These are phyloP conservation scores for Megaceryle maxima DNA, from an alignment of 2,113 vertebrate species.

Conservation along the genomic window DNA sequence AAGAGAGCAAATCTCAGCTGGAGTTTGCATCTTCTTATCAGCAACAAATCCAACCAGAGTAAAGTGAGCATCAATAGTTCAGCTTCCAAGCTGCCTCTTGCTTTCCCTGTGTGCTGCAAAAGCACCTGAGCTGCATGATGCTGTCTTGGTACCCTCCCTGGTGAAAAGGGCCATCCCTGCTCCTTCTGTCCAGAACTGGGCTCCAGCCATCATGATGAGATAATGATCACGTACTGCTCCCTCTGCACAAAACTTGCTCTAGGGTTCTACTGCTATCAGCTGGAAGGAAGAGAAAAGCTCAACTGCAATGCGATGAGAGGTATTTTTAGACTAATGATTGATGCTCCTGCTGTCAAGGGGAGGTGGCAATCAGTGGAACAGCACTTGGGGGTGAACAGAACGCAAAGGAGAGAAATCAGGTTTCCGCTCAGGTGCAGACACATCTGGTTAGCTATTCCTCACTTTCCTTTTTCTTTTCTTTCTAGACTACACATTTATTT, in stretches of 20 bases:
- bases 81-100: neutral
- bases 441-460: neutral
- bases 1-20: neutral
- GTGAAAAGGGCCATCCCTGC: neutral
- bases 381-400: neutral
- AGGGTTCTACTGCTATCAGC: neutral
- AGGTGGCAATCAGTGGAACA: constrained; percentile 21
- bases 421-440: neutral
- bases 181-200: neutral
- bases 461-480: neutral
- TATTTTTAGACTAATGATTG: neutral
- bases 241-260: neutral
- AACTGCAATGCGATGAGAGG: neutral
- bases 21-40: neutral
- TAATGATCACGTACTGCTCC: fast-evolving
- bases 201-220: neutral
- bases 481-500: neutral
- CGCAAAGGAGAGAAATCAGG: neutral
- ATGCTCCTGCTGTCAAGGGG: neutral
- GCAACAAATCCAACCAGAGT: neutral
- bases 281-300: neutral
- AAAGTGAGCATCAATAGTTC: neutral
- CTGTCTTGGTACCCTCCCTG: neutral
- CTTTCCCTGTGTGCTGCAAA: neutral
- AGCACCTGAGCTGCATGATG: neutral